Evolutionary conservation across 2,888 invertebrate genomes (phyloP).

Genomic region (Aquatica leii): DNA sequence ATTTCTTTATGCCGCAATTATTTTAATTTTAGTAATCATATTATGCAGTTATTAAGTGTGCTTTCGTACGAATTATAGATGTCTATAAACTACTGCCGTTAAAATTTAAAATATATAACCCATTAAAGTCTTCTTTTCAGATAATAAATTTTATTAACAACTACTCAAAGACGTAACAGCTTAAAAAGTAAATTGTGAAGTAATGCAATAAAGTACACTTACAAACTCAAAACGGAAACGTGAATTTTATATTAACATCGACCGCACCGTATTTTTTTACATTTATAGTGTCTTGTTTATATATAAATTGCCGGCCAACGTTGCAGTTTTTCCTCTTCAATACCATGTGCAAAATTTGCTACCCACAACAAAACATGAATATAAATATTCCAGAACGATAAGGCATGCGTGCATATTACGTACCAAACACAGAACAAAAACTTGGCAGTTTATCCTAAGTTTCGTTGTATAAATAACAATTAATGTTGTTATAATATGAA

Average conservation of each 20-base stretch:
- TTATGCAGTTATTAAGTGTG: neutral
- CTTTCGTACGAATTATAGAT: neutral
- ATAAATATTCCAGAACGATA: neutral
- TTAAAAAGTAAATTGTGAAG: neutral
- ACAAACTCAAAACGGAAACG: neutral
- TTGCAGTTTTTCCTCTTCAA: neutral
- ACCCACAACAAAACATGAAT: neutral
- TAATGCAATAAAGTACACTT: neutral
- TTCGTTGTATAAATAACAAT: too few relatives aligned
- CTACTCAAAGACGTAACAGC: neutral
- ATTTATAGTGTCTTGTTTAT: constrained; percentile 9
- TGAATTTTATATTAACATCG: neutral
- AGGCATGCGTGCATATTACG: neutral
- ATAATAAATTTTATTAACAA: constrained; percentile 3
- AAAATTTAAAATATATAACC: constrained; percentile 6
- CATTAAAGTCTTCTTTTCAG: neutral
- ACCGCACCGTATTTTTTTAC: neutral
- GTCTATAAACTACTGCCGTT: neutral
- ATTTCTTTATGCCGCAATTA: too few relatives aligned
- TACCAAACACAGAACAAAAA: too few relatives aligned
- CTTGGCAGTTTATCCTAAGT: too few relatives aligned
- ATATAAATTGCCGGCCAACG: neutral
- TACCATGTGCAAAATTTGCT: neutral
- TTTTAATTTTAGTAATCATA: too few relatives aligned
- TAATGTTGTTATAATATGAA: too few relatives aligned